Conservation (phyloP, 2,888 invertebrate genomes). For the Torymus auratus region DNA sequence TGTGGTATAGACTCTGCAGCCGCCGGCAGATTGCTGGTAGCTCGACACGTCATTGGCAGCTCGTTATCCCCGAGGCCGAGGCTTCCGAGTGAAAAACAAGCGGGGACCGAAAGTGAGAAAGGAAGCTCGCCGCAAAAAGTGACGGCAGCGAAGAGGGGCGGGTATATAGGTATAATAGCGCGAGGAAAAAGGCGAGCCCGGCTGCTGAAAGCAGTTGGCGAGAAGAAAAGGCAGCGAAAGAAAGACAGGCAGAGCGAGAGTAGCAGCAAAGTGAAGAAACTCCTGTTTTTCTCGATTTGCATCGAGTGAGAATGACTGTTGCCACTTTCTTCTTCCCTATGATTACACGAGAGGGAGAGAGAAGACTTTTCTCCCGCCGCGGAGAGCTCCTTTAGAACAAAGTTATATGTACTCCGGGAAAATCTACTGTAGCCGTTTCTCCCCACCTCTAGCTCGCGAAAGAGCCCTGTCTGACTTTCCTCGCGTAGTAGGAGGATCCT, state of each 20-base stretch:
- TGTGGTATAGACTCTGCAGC: no score
- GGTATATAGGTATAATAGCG: no score
- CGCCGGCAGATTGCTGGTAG: no score
- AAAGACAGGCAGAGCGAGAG: neutral
- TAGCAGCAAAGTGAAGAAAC: slow-evolving; percentile 30
- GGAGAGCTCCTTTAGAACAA: slow-evolving; percentile 23
- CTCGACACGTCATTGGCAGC: no score
- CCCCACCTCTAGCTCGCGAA: neutral
- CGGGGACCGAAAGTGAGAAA: no score
- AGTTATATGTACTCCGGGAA: slow-evolving; percentile 42
- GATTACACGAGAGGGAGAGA: slow-evolving; percentile 24
- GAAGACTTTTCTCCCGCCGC: slow-evolving; percentile 30
- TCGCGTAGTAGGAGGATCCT: neutral
- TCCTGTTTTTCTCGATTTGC: slow-evolving; percentile 55
- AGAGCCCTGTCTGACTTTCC: slow-evolving; percentile 29
- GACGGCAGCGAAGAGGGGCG: neutral
- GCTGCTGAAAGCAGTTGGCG: neutral
- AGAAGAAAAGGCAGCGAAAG: neutral
- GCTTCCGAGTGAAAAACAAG: no score
- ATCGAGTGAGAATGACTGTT: slow-evolving; percentile 56
- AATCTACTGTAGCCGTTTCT: slow-evolving; percentile 25
- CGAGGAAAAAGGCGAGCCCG: neutral
- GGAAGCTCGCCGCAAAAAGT: no score
- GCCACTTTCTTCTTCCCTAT: slow-evolving; percentile 46
- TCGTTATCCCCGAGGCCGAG: no score